Base-by-base conservation (phyloP, 1,140 invertebrate species). In the Anoplophora glabripennis region DNA sequence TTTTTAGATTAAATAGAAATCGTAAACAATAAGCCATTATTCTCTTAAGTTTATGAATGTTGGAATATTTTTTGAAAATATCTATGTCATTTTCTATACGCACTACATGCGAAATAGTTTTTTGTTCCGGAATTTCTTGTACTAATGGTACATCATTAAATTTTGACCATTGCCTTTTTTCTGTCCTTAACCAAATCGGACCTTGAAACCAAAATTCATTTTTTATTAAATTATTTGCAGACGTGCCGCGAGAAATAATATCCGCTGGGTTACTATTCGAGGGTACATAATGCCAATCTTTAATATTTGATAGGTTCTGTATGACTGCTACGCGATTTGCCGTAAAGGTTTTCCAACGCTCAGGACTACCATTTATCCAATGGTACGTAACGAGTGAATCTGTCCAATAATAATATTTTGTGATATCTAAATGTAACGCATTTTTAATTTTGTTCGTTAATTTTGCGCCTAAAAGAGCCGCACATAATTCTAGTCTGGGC, bases 221-320 rank as follows among this genome's bases (percentile, higher is more conserved):
- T 4, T 38, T 42, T 28, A 36, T 15, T 34, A 69, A 14, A 3
- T 53, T 10, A 18, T 52, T n/a, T 11, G 42, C 5, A 12, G 11
- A 4, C 0, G 61, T 11, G 11, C 75, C 75, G 15, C 74, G 36
- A 14, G 72, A 69, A 10, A 64, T 44, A 1, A 64, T 53, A 61
- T 77, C 75, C 7, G 72, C 75, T n/a, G 75, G 74, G 52, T 77
- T 77, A n/a, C 66, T 48, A 12, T 56, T 17, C 2, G 52, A 54
- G 7, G 33, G 54, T 0, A 80, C 71, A 59, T 80, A 74, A 35
- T 51, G 14, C 79, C 79, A 81, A 21, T 75, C 44, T 7, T 55
- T 45, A 1, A 33, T 40, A 14, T 54, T 41, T 7, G 67, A 63
- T 11, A 61, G 54, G n/a, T 51, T 41, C 45, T 71, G 66, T 36